Conservation (phyloP, 2,797 vertebrate genomes). For the Melopsittacus undulatus region DNA sequence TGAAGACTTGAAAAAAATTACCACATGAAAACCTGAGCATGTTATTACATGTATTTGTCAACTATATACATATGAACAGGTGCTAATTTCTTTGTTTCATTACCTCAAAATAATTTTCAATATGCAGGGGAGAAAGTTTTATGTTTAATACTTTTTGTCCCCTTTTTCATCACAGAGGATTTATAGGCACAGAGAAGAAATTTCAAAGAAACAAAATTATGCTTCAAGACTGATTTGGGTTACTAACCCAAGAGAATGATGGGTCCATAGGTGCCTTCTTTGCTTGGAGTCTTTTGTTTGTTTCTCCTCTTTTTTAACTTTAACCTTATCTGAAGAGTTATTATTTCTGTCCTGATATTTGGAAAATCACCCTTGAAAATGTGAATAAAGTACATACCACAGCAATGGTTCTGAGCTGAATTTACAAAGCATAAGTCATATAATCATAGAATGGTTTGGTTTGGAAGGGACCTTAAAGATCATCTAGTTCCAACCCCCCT, state of each 20-base stretch:
- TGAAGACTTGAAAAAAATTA: neutral
- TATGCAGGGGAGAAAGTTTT: neutral
- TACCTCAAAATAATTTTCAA: neutral
- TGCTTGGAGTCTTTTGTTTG: neutral
- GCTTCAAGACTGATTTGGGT: neutral
- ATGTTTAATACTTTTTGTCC: neutral
- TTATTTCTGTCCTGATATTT: neutral
- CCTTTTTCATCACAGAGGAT: neutral
- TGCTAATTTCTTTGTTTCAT: neutral
- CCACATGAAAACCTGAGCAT: neutral
- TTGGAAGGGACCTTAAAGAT: neutral
- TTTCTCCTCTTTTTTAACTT: neutral
- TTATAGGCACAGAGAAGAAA: neutral
- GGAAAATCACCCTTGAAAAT: neutral
- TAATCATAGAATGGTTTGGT: neutral
- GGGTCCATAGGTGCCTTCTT: neutral
- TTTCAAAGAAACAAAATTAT: neutral
- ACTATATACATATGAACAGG: neutral
- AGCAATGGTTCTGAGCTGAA: neutral
- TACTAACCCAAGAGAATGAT: neutral
- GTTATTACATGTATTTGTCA: neutral
- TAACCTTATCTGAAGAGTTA: neutral
- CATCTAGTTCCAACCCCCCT: neutral
- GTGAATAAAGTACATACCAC: neutral
- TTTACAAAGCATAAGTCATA: neutral